These are phyloP conservation scores for Felis chaus DNA, from an alignment of 2,113 vertebrate species.

Conservation along the genomic window DNA sequence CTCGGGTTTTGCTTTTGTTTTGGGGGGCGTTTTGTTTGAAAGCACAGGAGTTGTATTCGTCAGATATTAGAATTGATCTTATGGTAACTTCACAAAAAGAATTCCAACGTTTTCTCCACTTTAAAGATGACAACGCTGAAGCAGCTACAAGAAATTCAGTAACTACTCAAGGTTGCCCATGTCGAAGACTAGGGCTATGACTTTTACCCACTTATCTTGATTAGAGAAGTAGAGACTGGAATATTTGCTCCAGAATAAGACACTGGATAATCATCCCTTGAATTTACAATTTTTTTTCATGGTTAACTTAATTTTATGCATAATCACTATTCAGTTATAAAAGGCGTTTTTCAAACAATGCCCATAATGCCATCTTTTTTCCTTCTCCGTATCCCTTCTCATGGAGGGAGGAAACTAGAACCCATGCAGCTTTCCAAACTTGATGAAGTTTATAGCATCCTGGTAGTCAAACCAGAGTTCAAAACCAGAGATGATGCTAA, in stretches of 20 bases:
- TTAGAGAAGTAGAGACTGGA: not conserved
- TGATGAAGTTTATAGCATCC: not conserved
- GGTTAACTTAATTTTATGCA: not conserved
- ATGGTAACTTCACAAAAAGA: not conserved
- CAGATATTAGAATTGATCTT: not conserved
- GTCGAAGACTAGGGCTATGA: not conserved
- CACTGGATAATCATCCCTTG: not conserved
- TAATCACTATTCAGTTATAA: not conserved
- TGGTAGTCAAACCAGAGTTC: not conserved
- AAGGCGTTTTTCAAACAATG: not conserved
- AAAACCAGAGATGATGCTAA: not conserved
- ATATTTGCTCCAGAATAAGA: conserved; percentile 2
- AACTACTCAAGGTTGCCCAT: not conserved
- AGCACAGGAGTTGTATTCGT: not conserved
- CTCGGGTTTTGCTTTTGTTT: not conserved
- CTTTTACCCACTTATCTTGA: not conserved
- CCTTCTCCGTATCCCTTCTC: not conserved
- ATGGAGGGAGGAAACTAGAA: not conserved
- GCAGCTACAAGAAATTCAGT: not conserved
- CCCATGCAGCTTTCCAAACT: not conserved
- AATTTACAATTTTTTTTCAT: not conserved
- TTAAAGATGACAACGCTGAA: conserved; percentile 30
- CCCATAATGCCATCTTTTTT: not conserved
- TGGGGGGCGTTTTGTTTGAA: not conserved
- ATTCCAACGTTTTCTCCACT: not conserved